Evolutionary conservation across 2,888 invertebrate genomes (phyloP).

Genomic region (Pterostichus madidus): DNA sequence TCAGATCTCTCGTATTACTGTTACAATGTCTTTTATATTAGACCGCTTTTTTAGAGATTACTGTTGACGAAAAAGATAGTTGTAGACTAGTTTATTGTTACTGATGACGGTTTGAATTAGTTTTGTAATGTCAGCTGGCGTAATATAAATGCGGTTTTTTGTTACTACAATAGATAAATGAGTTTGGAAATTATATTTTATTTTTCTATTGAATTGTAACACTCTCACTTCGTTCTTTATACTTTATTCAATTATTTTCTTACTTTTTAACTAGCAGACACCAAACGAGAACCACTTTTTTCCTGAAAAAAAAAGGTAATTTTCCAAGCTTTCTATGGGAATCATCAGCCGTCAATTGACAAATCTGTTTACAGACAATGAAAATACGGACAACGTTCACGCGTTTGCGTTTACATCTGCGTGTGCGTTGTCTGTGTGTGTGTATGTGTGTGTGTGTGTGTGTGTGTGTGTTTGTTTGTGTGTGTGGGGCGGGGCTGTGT

Average conservation of each 20-base stretch:
- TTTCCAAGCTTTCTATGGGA: too few species aligned
- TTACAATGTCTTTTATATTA: slow-evolving; percentile 53
- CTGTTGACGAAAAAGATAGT: slow-evolving; percentile 27
- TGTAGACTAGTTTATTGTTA: slow-evolving; percentile 14
- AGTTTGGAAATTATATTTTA: neutral
- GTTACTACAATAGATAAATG: slow-evolving; percentile 1
- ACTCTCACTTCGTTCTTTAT: slow-evolving; percentile 13
- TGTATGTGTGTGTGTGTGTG: too few species aligned
- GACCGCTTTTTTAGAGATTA: slow-evolving; percentile 9
- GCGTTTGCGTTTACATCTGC: too few species aligned
- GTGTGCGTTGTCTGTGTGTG: too few species aligned
- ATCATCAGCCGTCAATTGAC: too few species aligned
- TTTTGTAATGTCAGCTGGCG: slow-evolving; percentile 29
- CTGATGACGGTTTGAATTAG: neutral
- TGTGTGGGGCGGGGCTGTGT: too few species aligned
- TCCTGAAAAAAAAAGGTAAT: too few species aligned
- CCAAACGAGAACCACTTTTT: too few species aligned
- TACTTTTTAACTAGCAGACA: neutral
- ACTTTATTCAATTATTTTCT: neutral
- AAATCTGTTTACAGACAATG: too few species aligned
- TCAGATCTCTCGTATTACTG: slow-evolving; percentile 53
- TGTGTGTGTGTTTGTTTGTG: too few species aligned
- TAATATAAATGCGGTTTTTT: slow-evolving; percentile 14
- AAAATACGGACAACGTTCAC: too few species aligned
- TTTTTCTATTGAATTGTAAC: slow-evolving; percentile 1